Percentiles rank a stretch among this genome's conserved stretches.
phyloP scores from a whole-genome alignment of 2,113 vertebrate genomes.

The Pao palembangensis region DNA sequence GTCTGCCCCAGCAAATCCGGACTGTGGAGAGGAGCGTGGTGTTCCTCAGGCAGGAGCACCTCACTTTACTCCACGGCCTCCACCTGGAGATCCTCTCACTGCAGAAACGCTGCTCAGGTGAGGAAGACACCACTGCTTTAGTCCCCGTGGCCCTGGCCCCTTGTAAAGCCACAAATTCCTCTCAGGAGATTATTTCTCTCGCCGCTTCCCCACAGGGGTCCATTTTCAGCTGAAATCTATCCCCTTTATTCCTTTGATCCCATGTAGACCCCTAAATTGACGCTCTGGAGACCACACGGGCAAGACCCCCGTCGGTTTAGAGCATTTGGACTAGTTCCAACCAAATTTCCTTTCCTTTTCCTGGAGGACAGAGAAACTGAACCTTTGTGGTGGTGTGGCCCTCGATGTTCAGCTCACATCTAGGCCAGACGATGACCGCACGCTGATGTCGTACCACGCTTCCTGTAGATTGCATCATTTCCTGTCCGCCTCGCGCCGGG shows the following conservation, averaged over 20 bases:
- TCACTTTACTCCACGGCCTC: constrained; percentile 87
- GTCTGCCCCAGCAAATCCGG: constrained; percentile 87
- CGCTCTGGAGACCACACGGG: too few relatives aligned
- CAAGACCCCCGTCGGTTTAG: too few relatives aligned
- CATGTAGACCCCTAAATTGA: not conserved
- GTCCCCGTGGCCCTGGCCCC: too few relatives aligned
- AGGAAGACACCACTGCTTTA: constrained; percentile 20
- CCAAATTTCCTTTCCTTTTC: not conserved
- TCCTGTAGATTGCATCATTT: constrained; percentile 60
- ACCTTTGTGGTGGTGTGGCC: not conserved
- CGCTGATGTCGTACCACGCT: constrained; percentile 58
- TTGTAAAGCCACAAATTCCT: too few relatives aligned
- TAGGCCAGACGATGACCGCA: constrained; percentile 35
- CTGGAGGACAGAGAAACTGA: not conserved
- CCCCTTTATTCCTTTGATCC: not conserved
- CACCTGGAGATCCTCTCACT: constrained; percentile 93
- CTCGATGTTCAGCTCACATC: constrained; percentile 31
- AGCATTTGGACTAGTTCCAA: not conserved
- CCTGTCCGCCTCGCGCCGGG: constrained; percentile 19
- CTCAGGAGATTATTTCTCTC: too few relatives aligned
- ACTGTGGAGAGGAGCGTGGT: constrained; percentile 88
- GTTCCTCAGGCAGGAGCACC: constrained; percentile 93
- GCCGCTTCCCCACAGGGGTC: too few relatives aligned
- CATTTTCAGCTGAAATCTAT: too few relatives aligned
- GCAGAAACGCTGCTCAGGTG: constrained; percentile 95